Evolutionary conservation across 2,797 vertebrate species (phyloP).

Genomic region (Argyrosomus regius): DNA sequence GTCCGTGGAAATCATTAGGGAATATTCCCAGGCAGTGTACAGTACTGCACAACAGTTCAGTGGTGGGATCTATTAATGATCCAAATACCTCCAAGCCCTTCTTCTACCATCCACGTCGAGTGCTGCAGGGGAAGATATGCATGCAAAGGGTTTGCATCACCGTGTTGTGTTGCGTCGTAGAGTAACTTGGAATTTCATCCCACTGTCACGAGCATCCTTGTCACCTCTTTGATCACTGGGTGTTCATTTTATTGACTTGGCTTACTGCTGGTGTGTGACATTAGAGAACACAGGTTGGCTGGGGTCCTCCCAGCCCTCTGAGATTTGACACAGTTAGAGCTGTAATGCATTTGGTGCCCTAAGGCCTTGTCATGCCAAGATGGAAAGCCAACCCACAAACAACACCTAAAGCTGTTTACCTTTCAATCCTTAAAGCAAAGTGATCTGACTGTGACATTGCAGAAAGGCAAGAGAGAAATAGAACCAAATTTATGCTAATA

Average conservation of each 20-base stretch:
- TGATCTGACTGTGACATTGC: slow-evolving; percentile 82
- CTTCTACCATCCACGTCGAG: slow-evolving; percentile 64
- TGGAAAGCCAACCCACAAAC: slow-evolving; percentile 77
- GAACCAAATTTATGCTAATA: slow-evolving; percentile 85
- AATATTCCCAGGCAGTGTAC: slow-evolving; percentile 79
- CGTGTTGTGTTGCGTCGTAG: slow-evolving; percentile 47
- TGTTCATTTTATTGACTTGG: slow-evolving; percentile 82
- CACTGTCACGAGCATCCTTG: slow-evolving; percentile 73
- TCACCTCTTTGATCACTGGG: slow-evolving; percentile 81
- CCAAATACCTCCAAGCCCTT: slow-evolving; percentile 79
- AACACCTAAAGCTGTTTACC: slow-evolving; percentile 82
- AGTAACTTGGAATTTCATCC: slow-evolving; percentile 73
- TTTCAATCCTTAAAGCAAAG: slow-evolving; percentile 79
- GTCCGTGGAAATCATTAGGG: slow-evolving; percentile 81
- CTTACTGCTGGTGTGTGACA: slow-evolving; percentile 78
- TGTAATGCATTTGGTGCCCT: slow-evolving; percentile 76
- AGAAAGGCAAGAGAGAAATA: slow-evolving; percentile 68
- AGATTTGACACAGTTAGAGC: slow-evolving; percentile 78
- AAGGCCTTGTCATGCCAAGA: slow-evolving; percentile 79
- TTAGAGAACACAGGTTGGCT: slow-evolving; percentile 79
- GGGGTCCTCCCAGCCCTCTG: slow-evolving; percentile 77
- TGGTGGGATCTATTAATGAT: slow-evolving; percentile 78
- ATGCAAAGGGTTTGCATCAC: slow-evolving; percentile 69
- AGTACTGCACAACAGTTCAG: slow-evolving; percentile 71
- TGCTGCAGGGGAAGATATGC: slow-evolving; percentile 66